Percentiles rank a stretch among this genome's conserved stretches.
Evolutionary conservation across 2,888 invertebrate species (phyloP).

Genomic region (Scaptodrosophila latifasciaeformis): DNA sequence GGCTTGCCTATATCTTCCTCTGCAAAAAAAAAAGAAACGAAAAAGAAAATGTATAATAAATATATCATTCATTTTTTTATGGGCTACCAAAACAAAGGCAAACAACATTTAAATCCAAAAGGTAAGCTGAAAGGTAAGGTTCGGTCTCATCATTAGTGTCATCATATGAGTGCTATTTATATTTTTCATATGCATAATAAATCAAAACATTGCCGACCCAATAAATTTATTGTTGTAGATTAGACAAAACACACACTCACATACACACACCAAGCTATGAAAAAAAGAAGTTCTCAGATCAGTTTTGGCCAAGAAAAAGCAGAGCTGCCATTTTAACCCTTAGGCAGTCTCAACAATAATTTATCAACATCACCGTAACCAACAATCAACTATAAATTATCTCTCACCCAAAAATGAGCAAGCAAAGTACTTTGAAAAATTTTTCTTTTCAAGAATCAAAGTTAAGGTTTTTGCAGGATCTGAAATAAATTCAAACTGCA

Average conservation of each 20-base stretch:
- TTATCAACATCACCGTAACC: constrained; percentile 51
- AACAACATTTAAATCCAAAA: constrained; percentile 8
- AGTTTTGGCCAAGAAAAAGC: background rate
- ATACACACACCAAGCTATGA: constrained; percentile 14
- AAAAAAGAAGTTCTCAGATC: no score
- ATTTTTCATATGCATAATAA: constrained; percentile 61
- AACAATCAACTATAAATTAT: constrained; percentile 39
- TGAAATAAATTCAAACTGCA: no score
- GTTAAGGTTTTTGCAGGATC: no score
- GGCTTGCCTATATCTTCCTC: constrained; percentile 6
- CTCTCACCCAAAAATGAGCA: background rate
- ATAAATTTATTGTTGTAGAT: constrained; percentile 65
- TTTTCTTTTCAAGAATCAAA: no score
- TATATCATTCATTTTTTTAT: no score
- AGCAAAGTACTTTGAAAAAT: no score
- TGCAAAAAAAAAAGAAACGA: constrained; percentile 13
- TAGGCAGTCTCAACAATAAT: constrained; percentile 37
- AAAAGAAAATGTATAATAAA: no score
- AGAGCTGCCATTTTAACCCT: constrained; percentile 26
- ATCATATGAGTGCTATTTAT: constrained; percentile 54
- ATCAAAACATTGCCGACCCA: constrained; percentile 64
- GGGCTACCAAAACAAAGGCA: constrained; percentile 2
- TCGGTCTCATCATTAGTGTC: constrained; percentile 57
- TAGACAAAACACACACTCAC: constrained; percentile 36
- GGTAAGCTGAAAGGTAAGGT: constrained; percentile 35